These are phyloP conservation scores for Ochotona princeps DNA, from an alignment of 2,113 vertebrate genomes.

Conservation along the genomic window DNA sequence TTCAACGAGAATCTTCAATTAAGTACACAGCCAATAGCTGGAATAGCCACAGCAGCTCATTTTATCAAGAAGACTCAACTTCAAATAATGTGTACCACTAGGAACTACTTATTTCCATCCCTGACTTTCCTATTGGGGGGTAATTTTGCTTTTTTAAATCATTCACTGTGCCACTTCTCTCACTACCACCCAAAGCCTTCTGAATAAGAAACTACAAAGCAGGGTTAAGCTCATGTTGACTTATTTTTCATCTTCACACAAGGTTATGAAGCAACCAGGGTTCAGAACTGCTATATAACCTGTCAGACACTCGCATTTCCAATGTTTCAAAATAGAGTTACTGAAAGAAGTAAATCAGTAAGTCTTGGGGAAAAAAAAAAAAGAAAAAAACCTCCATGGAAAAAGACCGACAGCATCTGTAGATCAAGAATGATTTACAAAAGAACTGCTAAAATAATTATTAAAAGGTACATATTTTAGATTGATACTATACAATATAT, in stretches of 20 bases:
- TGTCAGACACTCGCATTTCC: conserved; percentile 10
- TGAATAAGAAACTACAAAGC: conserved; percentile 31
- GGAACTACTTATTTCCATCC: background rate
- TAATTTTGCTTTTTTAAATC: background rate
- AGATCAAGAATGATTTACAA: background rate
- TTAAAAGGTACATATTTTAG: conserved; percentile 34
- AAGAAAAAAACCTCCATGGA: conserved; percentile 9
- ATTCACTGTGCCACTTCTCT: background rate
- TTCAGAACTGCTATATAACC: conserved; percentile 24
- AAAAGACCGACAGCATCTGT: background rate
- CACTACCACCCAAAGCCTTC: background rate
- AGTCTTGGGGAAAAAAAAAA: background rate
- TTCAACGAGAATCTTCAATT: background rate
- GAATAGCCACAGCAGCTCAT: background rate
- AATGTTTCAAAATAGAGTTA: background rate
- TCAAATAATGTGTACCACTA: background rate
- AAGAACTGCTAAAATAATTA: conserved; percentile 43
- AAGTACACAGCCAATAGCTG: background rate
- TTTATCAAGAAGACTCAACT: background rate
- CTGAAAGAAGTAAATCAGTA: conserved; percentile 17
- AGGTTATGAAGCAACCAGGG: background rate
- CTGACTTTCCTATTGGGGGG: background rate
- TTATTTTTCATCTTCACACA: conserved; percentile 47
- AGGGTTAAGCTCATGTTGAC: background rate
- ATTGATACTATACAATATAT: background rate